Evolutionary conservation across 2,113 vertebrate species (phyloP), one percentile per base, ranked within the genome.

Genomic region (Antigone vipio): DNA sequence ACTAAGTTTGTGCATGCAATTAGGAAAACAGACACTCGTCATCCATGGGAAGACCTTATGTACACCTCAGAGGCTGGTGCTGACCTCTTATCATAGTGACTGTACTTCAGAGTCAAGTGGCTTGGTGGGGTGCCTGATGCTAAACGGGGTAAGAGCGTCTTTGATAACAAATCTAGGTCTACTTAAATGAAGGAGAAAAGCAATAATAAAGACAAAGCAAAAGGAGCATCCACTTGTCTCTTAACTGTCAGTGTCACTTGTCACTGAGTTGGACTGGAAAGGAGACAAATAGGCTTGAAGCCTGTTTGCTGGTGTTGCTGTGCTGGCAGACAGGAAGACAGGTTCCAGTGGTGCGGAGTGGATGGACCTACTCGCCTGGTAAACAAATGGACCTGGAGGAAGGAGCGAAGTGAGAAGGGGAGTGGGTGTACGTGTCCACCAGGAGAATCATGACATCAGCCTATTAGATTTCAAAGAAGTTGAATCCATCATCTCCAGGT

Each of bases 361-460:
- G 34, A n/a, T 59, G 40, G 14, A 34, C 42, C 32, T 38, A 38
- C 35, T 58, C 4, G 3, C 13, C 23, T 59, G 18, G 19, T 50
- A 26, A 72, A 40, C 10, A n/a, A 35, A 53, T 16, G 13, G 60
- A 68, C 11, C 35, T 49, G 40, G 47, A 56, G 15, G 49, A 68
- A 60, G 38, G 22, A 49, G 15, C 0, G 0, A 42, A 47, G 17
- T 40, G 44, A 42, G 32, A n/a, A 56, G 12, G 7, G 32, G 5
- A 56, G 23, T 22, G 15, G 4, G 7, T 77, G 20, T 32, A 47
- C 1, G 0, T 27, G 34, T 69, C 50, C 1, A 0, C 29, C n/a
- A 18, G n/a, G 24, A 76, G 44, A 58, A 63, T 59, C 24, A 58
- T 64, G 38, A 35, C 15, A 24, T 47, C 44, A 71, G 29, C 8